Base-by-base conservation (phyloP, 2,888 invertebrate species). In the Graphium colonna region DNA sequence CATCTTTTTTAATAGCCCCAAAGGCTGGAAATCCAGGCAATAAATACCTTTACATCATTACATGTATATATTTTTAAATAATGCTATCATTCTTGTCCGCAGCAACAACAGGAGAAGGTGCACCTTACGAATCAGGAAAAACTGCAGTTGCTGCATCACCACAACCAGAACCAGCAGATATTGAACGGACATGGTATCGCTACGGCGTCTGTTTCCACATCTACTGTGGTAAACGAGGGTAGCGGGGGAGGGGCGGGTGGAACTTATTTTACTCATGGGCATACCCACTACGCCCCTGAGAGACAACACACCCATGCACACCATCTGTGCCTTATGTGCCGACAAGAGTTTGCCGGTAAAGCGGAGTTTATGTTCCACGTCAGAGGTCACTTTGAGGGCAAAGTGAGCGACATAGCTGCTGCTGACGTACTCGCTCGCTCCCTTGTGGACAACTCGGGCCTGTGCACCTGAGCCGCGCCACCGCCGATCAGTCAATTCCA, bases 301-400 rank as follows among this genome's bases (percentile, higher is more conserved):
- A 62, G 88, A 36, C 90, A 89, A 52, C 86, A 88, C 69, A 78
- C 86, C 8, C 90, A 90, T 51, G 85, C 89, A 1, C 90, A 90
- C 62, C 90, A 90, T 49, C 90, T 92, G 46, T 93, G 93, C 64
- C 88, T 93, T 56, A 92, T 93, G 91, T 93, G 93, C 60, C 84
- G 93, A 17, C 92, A 92, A 51, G 92, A 93, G 74, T 93, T 93
- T 71, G 91, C 91, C 13, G 91, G 92, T 12, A 92, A 93, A 71
- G 91, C 93, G 0, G 93, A 93, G 70, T 92, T 93, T 69, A 92
- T 93, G 92, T 92, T 93, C 76, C 93, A 93, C 68, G 92, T 93
- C 12, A 80, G 93, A 60, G 92, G 92, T 15, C 93, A 93, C 67
- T 92, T 93, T 61, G 92, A 92, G 65, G 90, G 90, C 52, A 70